phyloP scores from a whole-genome alignment of 1,140 invertebrate species.

The Sitophilus oryzae region DNA sequence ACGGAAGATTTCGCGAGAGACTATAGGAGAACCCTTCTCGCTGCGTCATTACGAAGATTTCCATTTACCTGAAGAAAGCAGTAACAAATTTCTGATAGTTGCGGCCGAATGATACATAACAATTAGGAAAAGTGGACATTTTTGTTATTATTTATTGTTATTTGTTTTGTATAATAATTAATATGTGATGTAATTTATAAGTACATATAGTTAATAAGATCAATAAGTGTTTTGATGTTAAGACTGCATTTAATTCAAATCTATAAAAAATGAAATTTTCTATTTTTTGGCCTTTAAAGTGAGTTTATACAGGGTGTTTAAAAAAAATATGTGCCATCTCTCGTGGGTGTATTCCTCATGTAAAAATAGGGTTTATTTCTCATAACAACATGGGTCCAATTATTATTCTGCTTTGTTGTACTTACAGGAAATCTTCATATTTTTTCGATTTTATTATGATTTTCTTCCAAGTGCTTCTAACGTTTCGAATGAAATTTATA shows the following conservation, averaged over 20 bases:
- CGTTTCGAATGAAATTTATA: no score
- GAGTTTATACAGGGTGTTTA: no score
- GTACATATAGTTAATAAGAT: neutral
- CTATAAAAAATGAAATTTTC: neutral
- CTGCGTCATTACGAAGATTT: neutral
- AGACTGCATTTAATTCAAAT: slow-evolving; percentile 11
- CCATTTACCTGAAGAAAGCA: slow-evolving; percentile 15
- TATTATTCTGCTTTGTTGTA: no score
- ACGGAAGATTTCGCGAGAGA: neutral
- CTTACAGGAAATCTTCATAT: no score
- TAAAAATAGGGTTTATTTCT: no score
- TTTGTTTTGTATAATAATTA: slow-evolving; percentile 5
- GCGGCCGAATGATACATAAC: slow-evolving; percentile 3
- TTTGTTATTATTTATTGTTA: neutral
- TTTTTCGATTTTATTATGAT: no score
- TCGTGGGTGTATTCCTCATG: no score
- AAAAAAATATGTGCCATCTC: no score
- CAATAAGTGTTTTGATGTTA: neutral
- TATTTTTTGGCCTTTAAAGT: neutral
- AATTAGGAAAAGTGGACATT: no score
- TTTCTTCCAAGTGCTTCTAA: no score
- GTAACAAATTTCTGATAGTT: slow-evolving; percentile 17
- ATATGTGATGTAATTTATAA: slow-evolving; percentile 9
- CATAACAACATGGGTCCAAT: no score
- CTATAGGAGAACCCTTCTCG: neutral